Conservation (phyloP, 2,113 vertebrate species). For the Noctilio leporinus region DNA sequence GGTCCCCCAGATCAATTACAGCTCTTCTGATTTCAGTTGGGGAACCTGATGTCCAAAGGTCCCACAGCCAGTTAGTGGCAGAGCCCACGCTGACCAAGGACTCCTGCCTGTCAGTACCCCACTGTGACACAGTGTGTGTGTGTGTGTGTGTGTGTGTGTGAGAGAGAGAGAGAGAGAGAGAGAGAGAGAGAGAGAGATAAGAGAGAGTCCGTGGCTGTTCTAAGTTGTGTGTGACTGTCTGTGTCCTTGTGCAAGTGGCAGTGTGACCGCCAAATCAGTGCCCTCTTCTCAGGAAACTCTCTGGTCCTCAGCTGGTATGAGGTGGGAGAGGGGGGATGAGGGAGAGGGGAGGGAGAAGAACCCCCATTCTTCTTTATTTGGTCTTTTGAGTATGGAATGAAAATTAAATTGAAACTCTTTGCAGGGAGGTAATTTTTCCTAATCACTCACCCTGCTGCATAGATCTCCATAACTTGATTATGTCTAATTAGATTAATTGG, state of each 20-base stretch:
- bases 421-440: slow-evolving; percentile 24
- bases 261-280: background rate
- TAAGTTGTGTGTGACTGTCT: fast-evolving
- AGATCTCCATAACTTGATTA: slow-evolving; percentile 60
- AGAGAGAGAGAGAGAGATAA: background rate
- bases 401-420: slow-evolving; percentile 36
- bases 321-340: too few relatives aligned
- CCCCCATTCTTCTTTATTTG: slow-evolving; percentile 51
- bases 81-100: background rate
- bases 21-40: background rate
- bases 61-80: too few relatives aligned
- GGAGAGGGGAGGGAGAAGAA: background rate
- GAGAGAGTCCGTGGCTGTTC: background rate
- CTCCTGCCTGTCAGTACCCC: background rate
- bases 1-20: background rate
- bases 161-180: too few relatives aligned
- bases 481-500: slow-evolving; percentile 79
- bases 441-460: background rate
- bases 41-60: background rate
- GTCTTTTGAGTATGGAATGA: slow-evolving; percentile 65
- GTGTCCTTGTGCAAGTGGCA: background rate
- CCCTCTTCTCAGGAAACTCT: background rate
- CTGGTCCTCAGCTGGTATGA: background rate
- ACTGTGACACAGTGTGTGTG: background rate
- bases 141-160: fast-evolving